Percentiles rank a stretch among this genome's conserved stretches.
These are phyloP conservation scores for Drosophila cyrtoloma DNA, from an alignment of 2,888 invertebrate species.

Conservation along the genomic window DNA sequence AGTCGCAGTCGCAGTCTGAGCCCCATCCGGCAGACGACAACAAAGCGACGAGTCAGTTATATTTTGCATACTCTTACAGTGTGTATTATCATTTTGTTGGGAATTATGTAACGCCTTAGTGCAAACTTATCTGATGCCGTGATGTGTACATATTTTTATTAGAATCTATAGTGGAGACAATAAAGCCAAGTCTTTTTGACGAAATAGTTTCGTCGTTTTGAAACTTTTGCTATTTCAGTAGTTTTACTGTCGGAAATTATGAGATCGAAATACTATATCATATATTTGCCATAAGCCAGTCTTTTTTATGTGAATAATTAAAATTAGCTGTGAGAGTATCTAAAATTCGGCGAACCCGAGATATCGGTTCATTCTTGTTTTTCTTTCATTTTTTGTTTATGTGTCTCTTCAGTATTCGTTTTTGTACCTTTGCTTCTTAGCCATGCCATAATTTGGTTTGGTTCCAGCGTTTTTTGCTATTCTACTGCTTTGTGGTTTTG, in stretches of 20 bases:
- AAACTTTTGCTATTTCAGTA: background rate
- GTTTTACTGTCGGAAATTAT: background rate
- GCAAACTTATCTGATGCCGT: background rate
- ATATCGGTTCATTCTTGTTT: constrained; percentile 17
- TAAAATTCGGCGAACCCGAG: background rate
- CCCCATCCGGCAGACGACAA: constrained; percentile 47
- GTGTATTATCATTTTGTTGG: background rate
- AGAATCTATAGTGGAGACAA: too few relatives aligned
- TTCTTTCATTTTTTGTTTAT: constrained; percentile 24
- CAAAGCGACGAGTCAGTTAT: constrained; percentile 55
- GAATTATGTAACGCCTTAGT: background rate
- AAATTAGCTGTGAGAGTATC: constrained; percentile 6
- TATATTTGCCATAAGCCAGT: too few relatives aligned
- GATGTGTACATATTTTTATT: too few relatives aligned
- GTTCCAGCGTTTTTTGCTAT: constrained; percentile 38
- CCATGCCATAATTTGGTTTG: constrained; percentile 65
- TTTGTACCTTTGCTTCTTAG: constrained; percentile 48
- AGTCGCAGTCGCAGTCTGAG: constrained; percentile 16
- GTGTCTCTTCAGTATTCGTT: constrained; percentile 20
- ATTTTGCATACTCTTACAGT: constrained; percentile 20
- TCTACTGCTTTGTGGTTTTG: constrained; percentile 26
- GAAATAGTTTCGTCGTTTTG: background rate
- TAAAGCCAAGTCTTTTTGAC: too few relatives aligned
- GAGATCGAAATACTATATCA: background rate
- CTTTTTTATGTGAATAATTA: background rate